phyloP scores from a whole-genome alignment of 1,140 invertebrate species.

The Cyclargus thomasi region DNA sequence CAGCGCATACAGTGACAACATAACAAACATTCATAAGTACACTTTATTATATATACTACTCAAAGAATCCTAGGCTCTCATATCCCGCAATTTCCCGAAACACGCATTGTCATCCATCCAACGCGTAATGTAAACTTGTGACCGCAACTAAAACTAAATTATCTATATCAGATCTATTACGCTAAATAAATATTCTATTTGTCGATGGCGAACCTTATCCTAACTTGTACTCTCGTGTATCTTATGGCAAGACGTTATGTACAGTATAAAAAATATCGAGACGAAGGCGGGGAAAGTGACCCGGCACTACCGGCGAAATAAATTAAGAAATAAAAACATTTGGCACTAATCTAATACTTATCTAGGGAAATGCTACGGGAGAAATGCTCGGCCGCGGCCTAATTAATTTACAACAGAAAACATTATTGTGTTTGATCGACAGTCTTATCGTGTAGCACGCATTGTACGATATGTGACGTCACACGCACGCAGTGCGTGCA shows the following conservation, averaged over 20 bases:
- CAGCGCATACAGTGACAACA: too few relatives aligned
- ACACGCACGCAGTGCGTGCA: background rate
- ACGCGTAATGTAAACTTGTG: background rate
- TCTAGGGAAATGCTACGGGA: slow-evolving; percentile 46
- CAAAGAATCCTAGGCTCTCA: background rate
- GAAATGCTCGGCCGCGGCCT: slow-evolving; percentile 11
- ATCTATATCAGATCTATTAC: slow-evolving; percentile 8
- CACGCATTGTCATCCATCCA: background rate
- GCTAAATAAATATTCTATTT: slow-evolving; percentile 12
- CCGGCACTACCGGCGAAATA: slow-evolving; percentile 37
- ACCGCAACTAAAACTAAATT: slow-evolving; percentile 10
- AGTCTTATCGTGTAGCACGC: slow-evolving; percentile 5
- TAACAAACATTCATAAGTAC: background rate
- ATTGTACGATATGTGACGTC: background rate
- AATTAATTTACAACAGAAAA: background rate
- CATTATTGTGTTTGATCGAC: background rate
- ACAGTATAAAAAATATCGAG: slow-evolving; percentile 20
- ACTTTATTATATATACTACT: background rate
- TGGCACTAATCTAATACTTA: slow-evolving; percentile 68
- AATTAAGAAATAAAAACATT: slow-evolving; percentile 65
- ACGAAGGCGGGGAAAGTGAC: slow-evolving; percentile 13
- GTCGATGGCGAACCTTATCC: slow-evolving; percentile 35
- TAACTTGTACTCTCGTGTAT: slow-evolving; percentile 58
- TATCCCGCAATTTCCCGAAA: background rate
- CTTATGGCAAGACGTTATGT: slow-evolving; percentile 16